A percentile compares a stretch with the other conserved stretches of the same genome.
Conservation (phyloP, 2,888 invertebrate species). For the Acrocera orbiculus region DNA sequence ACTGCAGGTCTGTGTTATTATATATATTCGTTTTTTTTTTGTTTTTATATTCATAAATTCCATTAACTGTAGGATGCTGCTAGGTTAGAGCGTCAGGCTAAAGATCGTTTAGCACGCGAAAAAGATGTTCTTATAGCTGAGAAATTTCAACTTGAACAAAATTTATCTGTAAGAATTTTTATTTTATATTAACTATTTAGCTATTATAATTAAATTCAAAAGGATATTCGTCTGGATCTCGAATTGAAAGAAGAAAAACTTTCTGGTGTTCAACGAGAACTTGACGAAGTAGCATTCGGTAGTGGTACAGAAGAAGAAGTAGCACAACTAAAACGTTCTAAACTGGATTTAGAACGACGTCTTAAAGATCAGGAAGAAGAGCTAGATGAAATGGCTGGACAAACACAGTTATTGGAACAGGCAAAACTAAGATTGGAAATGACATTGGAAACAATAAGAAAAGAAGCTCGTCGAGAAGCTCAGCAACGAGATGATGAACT, state of each 20-base stretch:
- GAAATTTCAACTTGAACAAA: constrained; percentile 73
- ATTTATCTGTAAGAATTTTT: constrained; percentile 49
- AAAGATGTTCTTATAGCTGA: constrained; percentile 71
- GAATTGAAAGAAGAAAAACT: constrained; percentile 80
- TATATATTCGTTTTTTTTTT: neutral
- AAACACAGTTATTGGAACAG: constrained; percentile 76
- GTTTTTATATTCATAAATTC: neutral
- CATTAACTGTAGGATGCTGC: constrained; percentile 44
- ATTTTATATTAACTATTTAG: neutral
- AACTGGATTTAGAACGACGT: constrained; percentile 74
- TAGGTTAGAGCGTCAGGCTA: constrained; percentile 57
- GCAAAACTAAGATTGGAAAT: constrained; percentile 86
- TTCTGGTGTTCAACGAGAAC: constrained; percentile 56
- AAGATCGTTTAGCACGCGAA: constrained; percentile 66
- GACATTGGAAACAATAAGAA: constrained; percentile 79
- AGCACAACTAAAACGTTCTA: constrained; percentile 60
- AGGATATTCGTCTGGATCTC: constrained; percentile 74
- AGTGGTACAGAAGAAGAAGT: constrained; percentile 75
- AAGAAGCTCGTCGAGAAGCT: constrained; percentile 76
- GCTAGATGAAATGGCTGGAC: constrained; percentile 85
- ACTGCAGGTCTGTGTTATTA: constrained; percentile 33
- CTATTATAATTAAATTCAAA: constrained; percentile 11
- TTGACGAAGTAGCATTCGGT: constrained; percentile 67
- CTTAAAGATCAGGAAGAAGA: constrained; percentile 85
- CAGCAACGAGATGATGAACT: constrained; percentile 84